A percentile compares a stretch with the other conserved stretches of the same genome.
Evolutionary conservation across 92 coral and sea anemone genomes (phyloP).

Genomic region (Blastomussa wellsi): DNA sequence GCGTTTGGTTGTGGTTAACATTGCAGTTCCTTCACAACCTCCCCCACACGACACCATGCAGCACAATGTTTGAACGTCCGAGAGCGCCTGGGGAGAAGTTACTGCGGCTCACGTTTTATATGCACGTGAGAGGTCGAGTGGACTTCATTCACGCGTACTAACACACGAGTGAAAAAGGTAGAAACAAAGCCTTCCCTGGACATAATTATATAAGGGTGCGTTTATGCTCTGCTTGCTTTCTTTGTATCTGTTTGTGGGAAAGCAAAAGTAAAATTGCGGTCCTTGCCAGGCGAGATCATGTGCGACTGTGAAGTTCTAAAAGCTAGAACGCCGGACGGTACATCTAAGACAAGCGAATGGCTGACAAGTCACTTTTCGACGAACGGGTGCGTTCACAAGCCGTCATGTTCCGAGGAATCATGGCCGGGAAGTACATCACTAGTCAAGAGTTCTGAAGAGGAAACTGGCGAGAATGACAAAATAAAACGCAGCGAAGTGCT

Average conservation of each 20-base stretch:
- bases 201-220: not conserved
- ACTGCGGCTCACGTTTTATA: not conserved
- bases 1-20: no score
- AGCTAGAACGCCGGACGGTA: slow-evolving; percentile 19
- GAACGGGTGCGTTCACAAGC: slow-evolving; percentile 18
- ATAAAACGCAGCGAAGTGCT: not conserved
- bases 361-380: slow-evolving; percentile 14
- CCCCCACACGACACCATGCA: no score
- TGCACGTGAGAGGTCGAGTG: not conserved
- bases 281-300: slow-evolving; percentile 5
- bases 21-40: no score
- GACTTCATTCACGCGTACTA: not conserved
- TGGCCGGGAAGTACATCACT: slow-evolving; percentile 1
- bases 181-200: no score
- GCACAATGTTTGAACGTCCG: not conserved
- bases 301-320: slow-evolving; percentile 31
- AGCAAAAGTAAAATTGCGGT: no score
- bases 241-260: not conserved
- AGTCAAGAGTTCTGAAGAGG: not conserved
- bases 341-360: slow-evolving; percentile 45
- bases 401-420: slow-evolving; percentile 14
- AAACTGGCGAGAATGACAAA: not conserved
- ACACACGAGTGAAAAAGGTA: not conserved
- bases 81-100: not conserved
- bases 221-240: not conserved